Base-by-base conservation (phyloP, 2,888 invertebrate species). In the Euphydryas editha region DNA sequence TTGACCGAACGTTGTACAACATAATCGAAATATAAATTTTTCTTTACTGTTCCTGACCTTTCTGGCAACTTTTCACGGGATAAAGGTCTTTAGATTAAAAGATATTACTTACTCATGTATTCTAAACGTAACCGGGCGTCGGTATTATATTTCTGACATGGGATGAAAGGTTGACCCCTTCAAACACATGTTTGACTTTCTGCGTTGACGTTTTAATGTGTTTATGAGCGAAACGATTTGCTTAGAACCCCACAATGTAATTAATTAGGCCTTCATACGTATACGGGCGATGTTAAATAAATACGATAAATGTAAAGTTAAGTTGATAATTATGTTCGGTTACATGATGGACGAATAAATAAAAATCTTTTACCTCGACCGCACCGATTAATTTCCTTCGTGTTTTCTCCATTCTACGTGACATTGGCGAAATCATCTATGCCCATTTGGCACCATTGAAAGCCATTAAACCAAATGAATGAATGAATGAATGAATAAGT, bases 81-180 rank as follows among this genome's bases (percentile, higher is more conserved):
- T 84, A 84, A 86, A 83, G 88, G 88, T 87, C 82, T 83, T 79
- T 81, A 88, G 86, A 88, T 90, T 90, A 90, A 89, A 88, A 89
- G 83, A 87, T 88, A 87, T 89, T 88, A 88, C 87, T 89, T 88
- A 85, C 83, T 81, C 85, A 78, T 83, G 81, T 84, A 81, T 80
- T 69, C 68, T 71, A 69, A 72, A 81, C 80, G 84, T 81, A 85
- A 79, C 83, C 79, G 80, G 81, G 79, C 84, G 83, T 86, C 85
- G 85, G 80, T 88, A 88, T 87, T 87, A 86, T 88, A 87, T 85
- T 83, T 84, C 78, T 88, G 89, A 88, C 88, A 84, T 72, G 85
- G 89, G 88, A 79, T 75, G 77, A 81, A 80, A 78, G 79, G 72
- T 76, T 69, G 76, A 75, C 77, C 80, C 74, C 80, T 80, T 77